Percentiles rank a stretch among this genome's conserved stretches.
phyloP scores from a whole-genome alignment of 2,888 invertebrate species.

The Drosophila diplacantha region DNA sequence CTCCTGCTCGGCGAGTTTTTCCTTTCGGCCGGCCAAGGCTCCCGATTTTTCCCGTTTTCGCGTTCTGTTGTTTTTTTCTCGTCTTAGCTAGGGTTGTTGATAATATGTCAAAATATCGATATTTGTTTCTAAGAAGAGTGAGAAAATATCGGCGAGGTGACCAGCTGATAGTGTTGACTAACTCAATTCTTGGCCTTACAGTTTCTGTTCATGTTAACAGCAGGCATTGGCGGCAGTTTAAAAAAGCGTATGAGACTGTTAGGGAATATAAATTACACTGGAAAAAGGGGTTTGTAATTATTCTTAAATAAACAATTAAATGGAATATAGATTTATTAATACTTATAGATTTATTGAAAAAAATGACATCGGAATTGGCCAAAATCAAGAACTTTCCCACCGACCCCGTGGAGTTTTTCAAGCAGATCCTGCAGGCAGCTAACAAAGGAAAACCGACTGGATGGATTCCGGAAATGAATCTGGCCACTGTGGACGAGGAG shows the following conservation, averaged over 20 bases:
- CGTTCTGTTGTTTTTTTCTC: constrained; percentile 1
- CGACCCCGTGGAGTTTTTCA: constrained; percentile 65
- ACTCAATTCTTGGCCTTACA: background rate
- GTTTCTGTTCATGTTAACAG: constrained; percentile 10
- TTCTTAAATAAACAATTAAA: no score
- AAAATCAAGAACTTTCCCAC: constrained; percentile 55
- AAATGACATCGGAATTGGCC: constrained; percentile 45
- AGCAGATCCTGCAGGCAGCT: constrained; percentile 49
- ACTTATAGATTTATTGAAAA: background rate
- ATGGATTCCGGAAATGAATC: constrained; percentile 59
- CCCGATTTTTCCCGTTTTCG: constrained; percentile 16
- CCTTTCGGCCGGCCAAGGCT: constrained; percentile 28
- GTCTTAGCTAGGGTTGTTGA: no score
- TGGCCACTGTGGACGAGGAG: constrained; percentile 74
- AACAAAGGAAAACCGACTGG: constrained; percentile 9
- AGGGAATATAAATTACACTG: no score
- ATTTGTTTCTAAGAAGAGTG: no score
- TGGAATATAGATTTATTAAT: no score
- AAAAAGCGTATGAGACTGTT: background rate
- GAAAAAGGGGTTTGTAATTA: no score
- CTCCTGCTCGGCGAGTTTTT: constrained; percentile 22
- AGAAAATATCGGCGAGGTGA: background rate
- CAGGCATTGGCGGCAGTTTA: background rate
- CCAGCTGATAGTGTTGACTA: constrained; percentile 9
- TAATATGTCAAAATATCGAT: no score